Evolutionary conservation across 2,113 vertebrate species (phyloP).

Genomic region (Deroptyus accipitrinus): DNA sequence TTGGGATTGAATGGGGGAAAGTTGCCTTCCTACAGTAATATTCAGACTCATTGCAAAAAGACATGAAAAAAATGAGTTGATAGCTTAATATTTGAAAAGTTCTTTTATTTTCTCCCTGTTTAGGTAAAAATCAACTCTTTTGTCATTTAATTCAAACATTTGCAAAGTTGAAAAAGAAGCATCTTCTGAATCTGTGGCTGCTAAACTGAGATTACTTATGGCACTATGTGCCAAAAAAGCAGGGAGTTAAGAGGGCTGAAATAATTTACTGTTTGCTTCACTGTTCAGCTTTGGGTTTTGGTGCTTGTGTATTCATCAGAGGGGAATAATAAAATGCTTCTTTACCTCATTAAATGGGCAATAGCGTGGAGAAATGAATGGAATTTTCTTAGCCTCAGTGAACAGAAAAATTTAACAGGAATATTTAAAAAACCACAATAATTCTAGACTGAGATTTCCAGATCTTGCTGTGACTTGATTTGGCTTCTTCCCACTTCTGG

Average conservation of each 20-base stretch:
- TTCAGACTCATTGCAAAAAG: background rate
- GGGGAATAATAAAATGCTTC: slow-evolving; percentile 28
- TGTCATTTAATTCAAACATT: background rate
- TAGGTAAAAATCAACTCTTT: background rate
- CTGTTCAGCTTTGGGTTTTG: background rate
- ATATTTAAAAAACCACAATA: background rate
- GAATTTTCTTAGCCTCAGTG: slow-evolving; percentile 16
- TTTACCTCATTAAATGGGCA: slow-evolving; percentile 36
- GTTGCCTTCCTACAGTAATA: background rate
- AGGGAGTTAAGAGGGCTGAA: slow-evolving; percentile 14
- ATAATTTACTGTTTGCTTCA: slow-evolving; percentile 28
- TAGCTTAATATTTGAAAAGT: background rate
- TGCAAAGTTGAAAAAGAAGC: background rate
- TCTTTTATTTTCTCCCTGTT: background rate
- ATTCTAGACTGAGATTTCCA: background rate
- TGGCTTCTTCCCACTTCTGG: background rate
- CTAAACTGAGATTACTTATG: background rate
- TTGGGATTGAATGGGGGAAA: background rate
- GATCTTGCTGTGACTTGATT: background rate
- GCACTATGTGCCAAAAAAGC: background rate
- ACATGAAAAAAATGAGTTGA: background rate
- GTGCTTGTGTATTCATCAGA: slow-evolving; percentile 15
- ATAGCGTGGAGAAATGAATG: background rate
- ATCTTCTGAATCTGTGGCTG: background rate
- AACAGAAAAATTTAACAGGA: background rate